Percentiles rank a stretch among this genome's conserved stretches.
phyloP scores from a whole-genome alignment of 2,888 invertebrate species.

The Proisotoma minuta region DNA sequence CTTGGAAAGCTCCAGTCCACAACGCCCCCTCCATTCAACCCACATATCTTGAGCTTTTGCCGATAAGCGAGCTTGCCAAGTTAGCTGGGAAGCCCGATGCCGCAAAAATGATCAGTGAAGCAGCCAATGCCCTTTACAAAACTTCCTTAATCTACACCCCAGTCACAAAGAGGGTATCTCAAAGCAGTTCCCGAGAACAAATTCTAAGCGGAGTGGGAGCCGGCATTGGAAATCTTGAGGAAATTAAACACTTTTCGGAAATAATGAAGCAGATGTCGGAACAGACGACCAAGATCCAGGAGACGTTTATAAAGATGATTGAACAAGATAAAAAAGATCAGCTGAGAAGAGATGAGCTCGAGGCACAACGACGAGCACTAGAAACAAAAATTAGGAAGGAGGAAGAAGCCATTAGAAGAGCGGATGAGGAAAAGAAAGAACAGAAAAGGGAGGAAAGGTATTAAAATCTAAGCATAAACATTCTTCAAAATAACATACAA shows the following conservation, averaged over 20 bases:
- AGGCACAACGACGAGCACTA: neutral
- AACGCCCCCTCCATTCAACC: neutral
- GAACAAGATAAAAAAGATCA: neutral
- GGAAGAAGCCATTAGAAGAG: neutral
- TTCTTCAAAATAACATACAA: too few relatives aligned
- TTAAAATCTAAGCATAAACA: too few relatives aligned
- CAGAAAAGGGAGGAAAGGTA: neutral
- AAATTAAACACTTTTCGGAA: neutral
- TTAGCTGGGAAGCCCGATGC: neutral
- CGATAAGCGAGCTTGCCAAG: neutral
- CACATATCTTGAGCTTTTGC: neutral
- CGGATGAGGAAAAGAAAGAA: neutral
- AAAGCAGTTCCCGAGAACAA: neutral
- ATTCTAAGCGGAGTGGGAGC: neutral
- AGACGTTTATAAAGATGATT: neutral
- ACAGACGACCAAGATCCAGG: neutral
- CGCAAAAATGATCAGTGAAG: neutral
- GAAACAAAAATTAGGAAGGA: neutral
- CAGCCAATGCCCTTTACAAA: neutral
- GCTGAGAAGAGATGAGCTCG: neutral
- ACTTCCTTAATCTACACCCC: neutral
- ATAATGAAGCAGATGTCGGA: neutral
- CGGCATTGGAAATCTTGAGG: neutral
- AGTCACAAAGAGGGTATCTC: neutral
- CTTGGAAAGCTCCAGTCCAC: neutral